Percentiles rank a stretch among this genome's conserved stretches.
Evolutionary conservation across 2,888 invertebrate genomes (phyloP).

Genomic region (Salticus scenicus): DNA sequence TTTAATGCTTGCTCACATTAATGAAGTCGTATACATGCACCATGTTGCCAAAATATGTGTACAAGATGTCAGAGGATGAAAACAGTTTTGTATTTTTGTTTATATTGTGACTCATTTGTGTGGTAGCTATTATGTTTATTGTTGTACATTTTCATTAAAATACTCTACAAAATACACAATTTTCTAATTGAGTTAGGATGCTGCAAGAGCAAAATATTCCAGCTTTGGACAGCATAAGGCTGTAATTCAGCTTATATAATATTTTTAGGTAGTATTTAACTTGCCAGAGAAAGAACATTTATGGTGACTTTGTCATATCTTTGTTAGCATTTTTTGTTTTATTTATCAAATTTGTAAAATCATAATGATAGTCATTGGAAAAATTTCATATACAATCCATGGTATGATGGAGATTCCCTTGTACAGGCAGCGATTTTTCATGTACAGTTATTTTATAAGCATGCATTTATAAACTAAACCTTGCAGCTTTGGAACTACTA

Average conservation of each 20-base stretch:
- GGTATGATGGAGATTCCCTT: constrained; percentile 38
- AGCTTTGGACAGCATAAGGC: constrained; percentile 23
- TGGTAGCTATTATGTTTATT: constrained; percentile 64
- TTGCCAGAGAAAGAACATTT: constrained; percentile 38
- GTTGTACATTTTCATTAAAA: constrained; percentile 32
- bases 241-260: constrained; percentile 40
- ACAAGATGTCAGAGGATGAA: constrained; percentile 15
- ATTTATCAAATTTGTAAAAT: constrained; percentile 36
- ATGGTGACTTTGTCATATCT: constrained; percentile 31
- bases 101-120: constrained; percentile 36
- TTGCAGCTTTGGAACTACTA: constrained; percentile 32
- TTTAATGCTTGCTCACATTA: constrained; percentile 56
- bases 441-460: constrained; percentile 60
- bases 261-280: constrained; percentile 46
- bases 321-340: constrained; percentile 37
- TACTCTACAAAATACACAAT: constrained; percentile 5
- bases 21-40: constrained; percentile 56
- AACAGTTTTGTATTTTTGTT: constrained; percentile 40
- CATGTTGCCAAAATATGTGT: constrained; percentile 67
- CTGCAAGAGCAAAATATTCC: constrained; percentile 22
- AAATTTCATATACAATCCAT: constrained; percentile 33
- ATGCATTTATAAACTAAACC: constrained; percentile 26
- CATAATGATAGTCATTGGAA: constrained; percentile 18
- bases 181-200: constrained; percentile 23
- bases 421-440: constrained; percentile 45